Evolutionary conservation across 1,140 invertebrate species (phyloP), one percentile per base, ranked within the genome.

Genomic region (Drosophila fuyamai): DNA sequence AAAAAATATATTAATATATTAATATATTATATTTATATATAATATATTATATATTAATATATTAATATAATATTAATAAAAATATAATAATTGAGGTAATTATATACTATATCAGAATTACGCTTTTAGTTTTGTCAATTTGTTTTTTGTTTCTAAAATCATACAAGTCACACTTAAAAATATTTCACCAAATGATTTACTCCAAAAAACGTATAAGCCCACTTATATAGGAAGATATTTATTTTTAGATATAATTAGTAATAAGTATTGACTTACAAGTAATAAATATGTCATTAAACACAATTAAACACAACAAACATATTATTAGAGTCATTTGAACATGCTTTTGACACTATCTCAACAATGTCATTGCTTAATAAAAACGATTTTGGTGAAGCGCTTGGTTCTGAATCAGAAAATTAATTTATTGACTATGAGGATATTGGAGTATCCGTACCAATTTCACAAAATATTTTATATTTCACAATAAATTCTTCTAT

Each of bases 221-320:
- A 13, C 4, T 23, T 13, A 56, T 35, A 5, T 70, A 67, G 27
- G 81, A 63, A 32, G 62, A 67, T 51, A 18, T 53, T 43, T 90
- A 55, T 91, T 94, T 46, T 93, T 94, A 3, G 92, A 81, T 67
- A 92, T 93, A 94, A 74, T 93, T 92, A 79, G 59, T 94, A 14
- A 92, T 93, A 81, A 56, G 92, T 27, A 77, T 94, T 1, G 92
- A 94, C 74, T 76, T 80, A 41, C 72, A 72, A n/a, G 93, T 93
- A 54, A 82, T 94, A 46, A 85, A 80, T 48, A 82, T 93, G 72
- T 92, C 94, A n/a, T n/a, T n/a, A n/a, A 6, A 92, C 93, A 67
- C 92, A 92, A 14, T 81, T 94, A 29, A 94, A 94, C 71, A 94
- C 94, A 10, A 94, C 94, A 4, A 94, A 94, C 78, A 92, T 93